A percentile compares a stretch with the other conserved stretches of the same genome.
phyloP scores from a whole-genome alignment of 2,113 vertebrate genomes.

The Melanerpes aurifrons region DNA sequence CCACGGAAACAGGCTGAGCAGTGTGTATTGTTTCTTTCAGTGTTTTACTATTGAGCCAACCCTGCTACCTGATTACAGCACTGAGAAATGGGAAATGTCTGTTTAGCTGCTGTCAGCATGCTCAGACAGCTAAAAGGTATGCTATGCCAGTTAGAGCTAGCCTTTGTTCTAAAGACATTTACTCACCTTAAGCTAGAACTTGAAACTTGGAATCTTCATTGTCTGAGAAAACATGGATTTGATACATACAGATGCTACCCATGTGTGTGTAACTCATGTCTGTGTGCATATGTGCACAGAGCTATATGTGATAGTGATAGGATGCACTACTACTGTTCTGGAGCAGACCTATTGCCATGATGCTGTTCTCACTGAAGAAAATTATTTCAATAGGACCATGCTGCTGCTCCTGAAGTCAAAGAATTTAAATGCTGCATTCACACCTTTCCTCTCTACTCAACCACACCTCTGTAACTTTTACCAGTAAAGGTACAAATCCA shows the following conservation, averaged over 20 bases:
- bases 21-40: background rate
- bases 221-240: background rate
- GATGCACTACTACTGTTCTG: background rate
- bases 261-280: rapidly evolving
- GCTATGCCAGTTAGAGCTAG: background rate
- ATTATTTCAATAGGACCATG: background rate
- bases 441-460: background rate
- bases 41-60: background rate
- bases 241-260: rapidly evolving
- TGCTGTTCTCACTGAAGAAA: background rate
- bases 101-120: background rate
- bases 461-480: background rate
- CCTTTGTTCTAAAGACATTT: background rate
- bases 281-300: too few relatives aligned
- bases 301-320: rapidly evolving
- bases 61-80: background rate
- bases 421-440: background rate
- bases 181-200: background rate
- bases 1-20: background rate
- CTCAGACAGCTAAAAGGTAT: background rate
- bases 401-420: background rate
- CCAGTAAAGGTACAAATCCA: background rate
- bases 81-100: background rate
- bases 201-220: background rate
- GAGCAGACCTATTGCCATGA: background rate